Evolutionary conservation across 2,888 invertebrate genomes (phyloP).

Genomic region (Orgyia antiqua): DNA sequence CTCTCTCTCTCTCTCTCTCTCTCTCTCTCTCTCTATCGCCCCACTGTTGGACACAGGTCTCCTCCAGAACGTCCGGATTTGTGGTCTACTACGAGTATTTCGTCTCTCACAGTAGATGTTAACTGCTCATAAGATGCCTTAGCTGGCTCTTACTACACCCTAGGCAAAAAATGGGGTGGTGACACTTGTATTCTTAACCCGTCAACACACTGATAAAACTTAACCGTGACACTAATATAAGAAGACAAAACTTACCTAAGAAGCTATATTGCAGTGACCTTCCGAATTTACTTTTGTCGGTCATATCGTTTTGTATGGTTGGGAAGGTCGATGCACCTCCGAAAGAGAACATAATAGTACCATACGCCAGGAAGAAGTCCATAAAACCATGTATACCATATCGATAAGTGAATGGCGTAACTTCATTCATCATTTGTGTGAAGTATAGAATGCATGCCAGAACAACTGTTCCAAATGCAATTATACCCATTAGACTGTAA

Average conservation of each 20-base stretch:
- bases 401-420: conserved; percentile 60
- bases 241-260: conserved; percentile 70
- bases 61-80: too few species aligned
- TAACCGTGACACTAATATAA: too few species aligned
- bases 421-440: conserved; percentile 78
- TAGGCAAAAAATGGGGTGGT: too few species aligned
- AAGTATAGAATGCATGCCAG: conserved; percentile 81
- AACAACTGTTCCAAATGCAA: conserved; percentile 80
- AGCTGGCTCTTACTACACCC: too few species aligned
- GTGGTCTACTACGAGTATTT: too few species aligned
- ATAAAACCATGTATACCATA: conserved; percentile 74
- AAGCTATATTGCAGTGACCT: conserved; percentile 80
- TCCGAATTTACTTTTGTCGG: conserved; percentile 81
- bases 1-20: too few species aligned
- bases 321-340: conserved; percentile 87
- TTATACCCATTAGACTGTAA: conserved; percentile 79
- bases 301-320: conserved; percentile 89
- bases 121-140: too few species aligned
- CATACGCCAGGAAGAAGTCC: conserved; percentile 83
- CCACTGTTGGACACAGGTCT: too few species aligned
- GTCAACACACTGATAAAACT: too few species aligned
- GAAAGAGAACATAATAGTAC: conserved; percentile 84
- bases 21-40: too few species aligned
- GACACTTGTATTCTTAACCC: too few species aligned
- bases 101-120: too few species aligned